Evolutionary conservation across 2,888 invertebrate genomes (phyloP), one percentile per base, ranked within the genome.

Genomic region (Sphinx pinastri): DNA sequence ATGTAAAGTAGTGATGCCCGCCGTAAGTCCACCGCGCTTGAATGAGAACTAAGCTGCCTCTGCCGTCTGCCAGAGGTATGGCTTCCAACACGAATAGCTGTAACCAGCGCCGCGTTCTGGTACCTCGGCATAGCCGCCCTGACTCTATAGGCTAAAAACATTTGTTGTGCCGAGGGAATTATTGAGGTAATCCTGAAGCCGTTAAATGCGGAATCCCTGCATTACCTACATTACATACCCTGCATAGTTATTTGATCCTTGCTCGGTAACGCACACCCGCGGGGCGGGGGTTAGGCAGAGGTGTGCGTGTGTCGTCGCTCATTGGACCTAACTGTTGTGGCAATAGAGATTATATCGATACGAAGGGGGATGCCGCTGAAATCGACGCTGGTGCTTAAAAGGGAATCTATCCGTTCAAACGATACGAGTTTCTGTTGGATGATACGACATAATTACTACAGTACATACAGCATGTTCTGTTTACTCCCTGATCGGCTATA

Each of bases 171-270:
- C 86, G 84, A 87, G 85, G 89, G 91, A 82, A 89, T 92, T 92
- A 92, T 86, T 85, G 86, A 87, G 87, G 91, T 93, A 93, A 93
- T 92, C 93, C 93, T 76, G 92, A 93, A 93, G 92, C 93, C 93
- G 91, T 91, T 91, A 89, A 92, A 88, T 86, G 89, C 86, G 86
- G 90, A 88, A 91, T 90, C 91, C 92, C 89, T 87, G 91, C 84
- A 91, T 92, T 93, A 92, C 87, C 88, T 91, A 92, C 90, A 88
- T 89, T 89, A 92, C 91, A 91, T 89, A 91, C 87, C 84, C 86
- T 81, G 88, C 84, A 87, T 88, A 90, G 90, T 90, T 91, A 88
- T 88, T 91, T 92, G 93, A 93, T 93, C 92, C 93, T 83, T 88
- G 84, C 88, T 88, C 83, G 84, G 86, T 83, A 86, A 87, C 72